Evolutionary conservation across 2,113 vertebrate species (phyloP).

Genomic region (Mobula birostris): DNA sequence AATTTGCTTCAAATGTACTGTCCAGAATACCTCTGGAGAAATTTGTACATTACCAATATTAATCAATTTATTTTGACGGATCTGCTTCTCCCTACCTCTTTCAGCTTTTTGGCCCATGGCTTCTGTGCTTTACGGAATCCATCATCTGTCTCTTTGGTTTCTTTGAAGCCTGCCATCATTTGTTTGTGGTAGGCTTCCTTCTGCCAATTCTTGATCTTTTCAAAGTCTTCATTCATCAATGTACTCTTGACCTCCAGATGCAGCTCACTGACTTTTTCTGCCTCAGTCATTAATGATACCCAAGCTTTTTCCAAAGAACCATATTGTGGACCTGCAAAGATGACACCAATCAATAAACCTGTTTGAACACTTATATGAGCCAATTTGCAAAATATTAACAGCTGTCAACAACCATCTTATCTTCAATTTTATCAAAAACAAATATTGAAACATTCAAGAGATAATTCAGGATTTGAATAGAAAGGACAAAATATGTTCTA

Average conservation of each 20-base stretch:
- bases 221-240: conserved; percentile 91
- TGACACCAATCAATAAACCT: conserved; percentile 32
- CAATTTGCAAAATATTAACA: background rate
- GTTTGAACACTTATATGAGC: background rate
- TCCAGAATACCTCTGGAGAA: background rate
- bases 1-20: background rate
- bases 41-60: background rate
- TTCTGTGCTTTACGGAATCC: conserved; percentile 97
- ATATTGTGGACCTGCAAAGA: conserved; percentile 81
- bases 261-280: conserved; percentile 91
- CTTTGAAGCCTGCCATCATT: conserved; percentile 97
- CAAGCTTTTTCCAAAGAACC: conserved; percentile 88
- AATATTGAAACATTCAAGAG: too few relatives aligned
- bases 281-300: conserved; percentile 81
- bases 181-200: conserved; percentile 93
- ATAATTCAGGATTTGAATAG: background rate
- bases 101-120: conserved; percentile 97
- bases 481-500: background rate
- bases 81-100: conserved; percentile 67
- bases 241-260: conserved; percentile 85
- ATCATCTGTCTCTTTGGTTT: conserved; percentile 93
- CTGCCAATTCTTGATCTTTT: conserved; percentile 98
- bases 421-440: background rate
- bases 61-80: background rate
- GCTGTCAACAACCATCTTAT: background rate